Percentiles rank a stretch among this genome's conserved stretches.
Conservation (phyloP, 2,113 vertebrate genomes). For the Heliornis fulica region DNA sequence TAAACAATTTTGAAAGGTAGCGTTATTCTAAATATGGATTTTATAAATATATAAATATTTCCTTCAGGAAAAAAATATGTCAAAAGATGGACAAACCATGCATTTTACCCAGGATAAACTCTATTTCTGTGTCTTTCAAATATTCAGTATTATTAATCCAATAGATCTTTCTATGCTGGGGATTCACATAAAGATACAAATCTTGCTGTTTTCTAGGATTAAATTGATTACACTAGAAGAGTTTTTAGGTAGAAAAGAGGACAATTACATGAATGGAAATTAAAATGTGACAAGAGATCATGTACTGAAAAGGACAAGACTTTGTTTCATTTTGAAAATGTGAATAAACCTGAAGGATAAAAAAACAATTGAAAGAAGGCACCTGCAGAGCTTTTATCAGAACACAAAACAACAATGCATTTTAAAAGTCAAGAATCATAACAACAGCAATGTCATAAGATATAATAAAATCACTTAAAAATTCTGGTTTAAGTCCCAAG, state of each 20-base stretch:
- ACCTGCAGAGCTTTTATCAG: background rate
- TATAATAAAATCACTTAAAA: background rate
- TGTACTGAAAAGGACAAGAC: background rate
- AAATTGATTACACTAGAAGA: background rate
- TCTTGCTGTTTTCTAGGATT: background rate
- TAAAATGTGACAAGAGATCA: background rate
- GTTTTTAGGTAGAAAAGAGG: background rate
- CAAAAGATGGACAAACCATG: background rate
- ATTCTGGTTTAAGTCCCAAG: background rate
- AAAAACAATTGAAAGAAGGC: background rate
- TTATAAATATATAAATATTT: background rate
- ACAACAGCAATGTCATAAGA: background rate
- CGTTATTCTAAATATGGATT: background rate
- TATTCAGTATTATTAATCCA: background rate
- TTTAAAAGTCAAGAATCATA: background rate
- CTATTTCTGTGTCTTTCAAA: background rate
- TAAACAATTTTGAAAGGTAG: background rate
- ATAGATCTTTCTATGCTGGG: background rate
- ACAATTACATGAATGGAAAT: background rate
- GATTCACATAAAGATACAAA: background rate
- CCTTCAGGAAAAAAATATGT: rapidly evolving
- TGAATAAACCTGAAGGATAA: background rate
- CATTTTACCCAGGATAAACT: background rate
- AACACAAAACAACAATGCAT: background rate
- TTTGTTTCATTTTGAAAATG: background rate